Base-by-base conservation (phyloP, 2,113 vertebrate genomes). In the Gambusia holbrooki region DNA sequence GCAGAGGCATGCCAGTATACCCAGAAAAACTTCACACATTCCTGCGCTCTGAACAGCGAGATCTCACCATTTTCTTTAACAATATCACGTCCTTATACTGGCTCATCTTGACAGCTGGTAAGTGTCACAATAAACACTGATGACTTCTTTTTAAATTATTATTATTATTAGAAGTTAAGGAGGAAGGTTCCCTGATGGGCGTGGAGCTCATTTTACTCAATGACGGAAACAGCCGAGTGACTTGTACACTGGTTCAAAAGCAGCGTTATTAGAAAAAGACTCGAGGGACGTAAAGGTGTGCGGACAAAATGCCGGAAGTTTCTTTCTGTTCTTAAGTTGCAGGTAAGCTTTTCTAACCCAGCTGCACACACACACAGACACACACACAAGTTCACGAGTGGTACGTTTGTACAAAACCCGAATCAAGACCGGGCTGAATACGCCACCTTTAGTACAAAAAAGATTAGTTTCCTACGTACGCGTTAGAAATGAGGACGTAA, bases 1-100 rank as follows among this genome's bases (percentile, higher is more conserved):
- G 92, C 87, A 77, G 66, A 60, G 71, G 86, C 92, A 89, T 32
- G 91, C 65, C 63, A 4, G 42, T 22, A 1, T 28, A 62, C 27
- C 54, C 27, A 40, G 48, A 0, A 62, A 77, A 74, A 84, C 78
- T 42, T n/a, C 68, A n/a, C 69, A 62, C 66, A 61, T 33, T 40
- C 51, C 48, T 69, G 0, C 33, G 42, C 29, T 14, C n/a, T 67
- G 66, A 6, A 19, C 22, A n/a, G 11, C 51, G 8, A 58, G 1
- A n/a, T 19, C 25, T 58, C 25, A 3, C 3, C 51, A 6, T 58
- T 58, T 5, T 58, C 51, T 58, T 3, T n/a, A n/a, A 58, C 17
- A n/a, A 58, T 17, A n/a, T n/a, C 51, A n/a, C 8, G 51, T 58
- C 51, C 51, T 58, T 58, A 9, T 11, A 25, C 28, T 25, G 15